Evolutionary conservation across 2,888 invertebrate genomes (phyloP).

Genomic region (Galerucella nymphaeae): DNA sequence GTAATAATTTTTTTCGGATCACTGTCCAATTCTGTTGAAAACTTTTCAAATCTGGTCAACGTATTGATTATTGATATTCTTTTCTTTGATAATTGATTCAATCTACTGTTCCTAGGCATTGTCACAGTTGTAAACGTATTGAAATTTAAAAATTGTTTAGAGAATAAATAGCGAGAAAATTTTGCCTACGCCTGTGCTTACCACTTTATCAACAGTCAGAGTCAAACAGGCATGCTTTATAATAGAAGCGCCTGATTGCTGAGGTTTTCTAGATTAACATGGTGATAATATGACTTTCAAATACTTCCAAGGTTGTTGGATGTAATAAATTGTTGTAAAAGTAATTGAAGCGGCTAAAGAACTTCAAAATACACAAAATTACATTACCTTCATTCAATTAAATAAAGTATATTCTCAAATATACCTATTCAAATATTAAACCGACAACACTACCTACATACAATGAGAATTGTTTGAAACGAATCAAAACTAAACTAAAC

Average conservation of each 20-base stretch:
- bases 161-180: background rate
- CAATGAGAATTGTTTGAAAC: background rate
- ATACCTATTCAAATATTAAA: background rate
- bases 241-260: background rate
- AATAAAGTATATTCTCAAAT: background rate
- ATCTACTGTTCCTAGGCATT: background rate
- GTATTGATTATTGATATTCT: conserved; percentile 2
- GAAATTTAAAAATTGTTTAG: conserved; percentile 1
- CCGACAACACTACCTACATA: background rate
- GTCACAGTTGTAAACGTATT: background rate
- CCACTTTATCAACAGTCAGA: conserved; percentile 1
- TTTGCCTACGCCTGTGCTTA: background rate
- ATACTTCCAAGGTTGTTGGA: background rate
- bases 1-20: conserved; percentile 1
- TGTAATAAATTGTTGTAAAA: background rate
- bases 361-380: conserved; percentile 2
- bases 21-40: conserved; percentile 8
- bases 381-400: background rate
- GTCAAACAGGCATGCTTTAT: background rate
- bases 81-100: background rate
- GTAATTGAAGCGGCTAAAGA: background rate
- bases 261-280: conserved; percentile 4
- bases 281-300: background rate
- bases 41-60: conserved; percentile 12
- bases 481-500: background rate